Percentiles rank a stretch among this genome's conserved stretches.
Evolutionary conservation across 2,888 invertebrate genomes (phyloP).

Genomic region (Agrotis clavis): DNA sequence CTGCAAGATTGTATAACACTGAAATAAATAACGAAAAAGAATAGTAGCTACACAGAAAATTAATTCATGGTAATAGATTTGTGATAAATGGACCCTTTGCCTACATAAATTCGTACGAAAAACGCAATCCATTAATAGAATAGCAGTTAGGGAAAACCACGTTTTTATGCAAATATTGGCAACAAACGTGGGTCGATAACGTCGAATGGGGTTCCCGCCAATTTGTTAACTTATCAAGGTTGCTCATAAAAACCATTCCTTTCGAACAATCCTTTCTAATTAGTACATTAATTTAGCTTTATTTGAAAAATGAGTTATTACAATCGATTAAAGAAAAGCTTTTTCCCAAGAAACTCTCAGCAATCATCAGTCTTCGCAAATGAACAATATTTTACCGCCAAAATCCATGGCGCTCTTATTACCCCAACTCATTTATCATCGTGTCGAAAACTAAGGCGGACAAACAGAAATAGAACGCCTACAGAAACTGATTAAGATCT

Average conservation of each 20-base stretch:
- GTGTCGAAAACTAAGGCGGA: slow-evolving; percentile 51
- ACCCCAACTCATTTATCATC: slow-evolving; percentile 51
- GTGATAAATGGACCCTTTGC: slow-evolving; percentile 28
- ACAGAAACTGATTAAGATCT: slow-evolving; percentile 38
- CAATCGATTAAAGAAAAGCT: slow-evolving; percentile 26
- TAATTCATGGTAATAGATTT: slow-evolving; percentile 32
- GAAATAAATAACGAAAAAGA: neutral
- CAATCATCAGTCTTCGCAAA: slow-evolving; percentile 44
- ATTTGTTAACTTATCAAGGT: slow-evolving; percentile 30
- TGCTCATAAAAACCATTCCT: neutral
- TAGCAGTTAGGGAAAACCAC: slow-evolving; percentile 43
- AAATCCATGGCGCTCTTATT: slow-evolving; percentile 56
- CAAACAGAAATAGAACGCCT: slow-evolving; percentile 57
- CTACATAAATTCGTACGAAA: slow-evolving; percentile 29
- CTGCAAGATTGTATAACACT: too few species aligned
- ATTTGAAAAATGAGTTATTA: neutral
- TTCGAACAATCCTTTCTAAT: neutral
- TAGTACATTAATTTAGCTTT: neutral
- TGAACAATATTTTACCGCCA: slow-evolving; percentile 62
- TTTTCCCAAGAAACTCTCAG: slow-evolving; percentile 17
- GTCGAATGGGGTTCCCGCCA: slow-evolving; percentile 31
- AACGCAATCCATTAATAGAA: slow-evolving; percentile 59
- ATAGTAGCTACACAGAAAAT: neutral
- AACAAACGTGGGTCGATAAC: slow-evolving; percentile 45
- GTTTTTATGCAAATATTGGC: slow-evolving; percentile 62